A percentile compares a stretch with the other conserved stretches of the same genome.
These are phyloP conservation scores for Hemichromis elongatus DNA, from an alignment of 2,113 vertebrate species.

Conservation along the genomic window DNA sequence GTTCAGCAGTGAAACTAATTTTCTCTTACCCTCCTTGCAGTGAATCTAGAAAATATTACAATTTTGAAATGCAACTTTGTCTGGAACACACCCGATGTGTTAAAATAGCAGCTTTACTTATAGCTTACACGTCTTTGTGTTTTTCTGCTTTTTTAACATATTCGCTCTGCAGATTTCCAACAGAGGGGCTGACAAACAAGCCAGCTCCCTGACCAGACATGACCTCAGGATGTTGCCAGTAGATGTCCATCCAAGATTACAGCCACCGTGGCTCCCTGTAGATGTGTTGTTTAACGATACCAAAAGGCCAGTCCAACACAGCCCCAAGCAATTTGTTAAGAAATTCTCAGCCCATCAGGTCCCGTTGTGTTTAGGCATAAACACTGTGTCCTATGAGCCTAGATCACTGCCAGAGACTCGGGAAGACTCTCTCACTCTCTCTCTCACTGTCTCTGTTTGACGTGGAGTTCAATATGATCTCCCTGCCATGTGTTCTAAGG, in stretches of 20 bases:
- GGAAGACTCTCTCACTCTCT: not conserved
- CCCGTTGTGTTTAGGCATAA: slow-evolving; percentile 10
- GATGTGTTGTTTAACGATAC: not conserved
- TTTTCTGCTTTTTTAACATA: too few relatives aligned
- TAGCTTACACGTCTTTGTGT: accelerated
- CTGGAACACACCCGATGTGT: accelerated
- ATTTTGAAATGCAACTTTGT: not conserved
- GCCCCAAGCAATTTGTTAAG: not conserved
- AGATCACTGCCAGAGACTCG: slow-evolving; percentile 12
- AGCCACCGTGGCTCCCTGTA: not conserved
- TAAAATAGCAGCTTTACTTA: not conserved
- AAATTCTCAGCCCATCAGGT: not conserved
- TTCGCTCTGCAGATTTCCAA: too few relatives aligned
- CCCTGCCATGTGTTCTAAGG: not conserved
- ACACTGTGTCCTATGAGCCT: not conserved
- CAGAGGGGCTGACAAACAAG: not conserved
- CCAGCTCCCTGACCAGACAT: not conserved
- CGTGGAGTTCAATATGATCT: slow-evolving; percentile 1
- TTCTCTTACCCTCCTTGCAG: accelerated
- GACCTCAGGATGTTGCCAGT: not conserved
- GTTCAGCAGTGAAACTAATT: not conserved
- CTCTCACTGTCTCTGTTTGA: not conserved
- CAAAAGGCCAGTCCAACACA: not conserved
- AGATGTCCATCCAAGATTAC: not conserved
- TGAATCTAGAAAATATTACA: not conserved